Percentiles rank a stretch among this genome's conserved stretches.
Evolutionary conservation across 2,113 vertebrate genomes (phyloP).

Genomic region (Hemichromis elongatus): DNA sequence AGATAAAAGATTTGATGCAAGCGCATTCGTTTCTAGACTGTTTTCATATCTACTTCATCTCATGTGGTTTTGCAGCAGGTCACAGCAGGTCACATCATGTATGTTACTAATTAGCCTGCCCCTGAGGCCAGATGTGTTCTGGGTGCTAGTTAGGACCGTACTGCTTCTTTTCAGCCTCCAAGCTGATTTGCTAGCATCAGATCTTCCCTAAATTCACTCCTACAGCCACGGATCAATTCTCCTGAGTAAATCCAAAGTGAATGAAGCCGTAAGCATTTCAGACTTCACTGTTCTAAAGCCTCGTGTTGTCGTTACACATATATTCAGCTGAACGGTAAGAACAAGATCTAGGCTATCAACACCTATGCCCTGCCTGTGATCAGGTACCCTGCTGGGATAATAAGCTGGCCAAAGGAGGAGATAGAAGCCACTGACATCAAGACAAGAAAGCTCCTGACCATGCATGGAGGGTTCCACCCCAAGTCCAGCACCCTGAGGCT

Average conservation of each 20-base stretch:
- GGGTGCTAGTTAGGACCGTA: background rate
- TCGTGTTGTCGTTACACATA: conserved; percentile 1
- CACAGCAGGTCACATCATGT: background rate
- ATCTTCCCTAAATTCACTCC: background rate
- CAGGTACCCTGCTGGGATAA: too few relatives aligned
- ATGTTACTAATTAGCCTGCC: background rate
- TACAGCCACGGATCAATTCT: background rate
- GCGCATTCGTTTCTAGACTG: background rate
- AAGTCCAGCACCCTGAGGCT: too few relatives aligned
- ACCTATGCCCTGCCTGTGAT: too few relatives aligned
- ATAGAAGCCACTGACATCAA: too few relatives aligned
- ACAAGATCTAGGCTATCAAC: too few relatives aligned
- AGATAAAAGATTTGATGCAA: background rate
- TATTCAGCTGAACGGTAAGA: too few relatives aligned
- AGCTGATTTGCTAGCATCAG: background rate
- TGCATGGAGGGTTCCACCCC: too few relatives aligned
- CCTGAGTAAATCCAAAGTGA: background rate
- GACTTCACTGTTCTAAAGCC: background rate
- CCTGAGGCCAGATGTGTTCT: background rate
- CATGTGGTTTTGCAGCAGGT: background rate
- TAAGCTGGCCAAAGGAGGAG: too few relatives aligned
- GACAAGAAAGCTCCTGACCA: too few relatives aligned
- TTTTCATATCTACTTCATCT: background rate
- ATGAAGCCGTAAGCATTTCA: background rate
- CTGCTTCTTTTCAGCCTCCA: background rate